A percentile compares a stretch with the other conserved stretches of the same genome.
Conservation (phyloP, 1,140 invertebrate genomes). For the Diploscapter pachys region DNA sequence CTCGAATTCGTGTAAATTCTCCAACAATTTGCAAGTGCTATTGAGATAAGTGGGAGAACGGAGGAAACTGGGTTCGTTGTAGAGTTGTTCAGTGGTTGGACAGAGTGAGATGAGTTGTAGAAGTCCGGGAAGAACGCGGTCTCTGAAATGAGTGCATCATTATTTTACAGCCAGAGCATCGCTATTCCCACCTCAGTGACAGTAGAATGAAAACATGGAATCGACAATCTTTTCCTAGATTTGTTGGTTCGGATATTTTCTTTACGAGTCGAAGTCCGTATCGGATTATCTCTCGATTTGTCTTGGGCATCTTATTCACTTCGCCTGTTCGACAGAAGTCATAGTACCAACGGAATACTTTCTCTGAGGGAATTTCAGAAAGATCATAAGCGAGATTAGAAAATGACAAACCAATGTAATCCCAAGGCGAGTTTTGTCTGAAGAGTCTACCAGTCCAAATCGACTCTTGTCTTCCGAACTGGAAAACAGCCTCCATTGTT, state of each 20-base stretch:
- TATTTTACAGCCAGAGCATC: neutral
- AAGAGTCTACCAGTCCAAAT: slow-evolving; percentile 87
- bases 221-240: slow-evolving; percentile 93
- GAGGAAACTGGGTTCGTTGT: slow-evolving; percentile 89
- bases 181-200: slow-evolving; percentile 70
- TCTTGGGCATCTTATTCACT: slow-evolving; percentile 48
- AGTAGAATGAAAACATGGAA: slow-evolving; percentile 94
- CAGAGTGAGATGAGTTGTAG: slow-evolving; percentile 79
- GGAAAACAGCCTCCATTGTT: slow-evolving; percentile 84
- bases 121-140: slow-evolving; percentile 84
- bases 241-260: slow-evolving; percentile 77
- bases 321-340: slow-evolving; percentile 48
- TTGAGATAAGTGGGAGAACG: slow-evolving; percentile 77
- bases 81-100: slow-evolving; percentile 83
- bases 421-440: slow-evolving; percentile 93
- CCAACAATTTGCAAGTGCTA: slow-evolving; percentile 84
- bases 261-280: slow-evolving; percentile 59
- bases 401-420: slow-evolving; percentile 66
- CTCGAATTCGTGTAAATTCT: slow-evolving; percentile 85
- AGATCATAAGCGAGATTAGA: slow-evolving; percentile 14
- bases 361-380: slow-evolving; percentile 24
- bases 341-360: slow-evolving; percentile 48
- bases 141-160: slow-evolving; percentile 66
- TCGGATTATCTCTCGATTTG: slow-evolving; percentile 57
- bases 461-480: slow-evolving; percentile 69